Evolutionary conservation across 1,140 invertebrate genomes (phyloP).

Genomic region (Drosophila triauraria): DNA sequence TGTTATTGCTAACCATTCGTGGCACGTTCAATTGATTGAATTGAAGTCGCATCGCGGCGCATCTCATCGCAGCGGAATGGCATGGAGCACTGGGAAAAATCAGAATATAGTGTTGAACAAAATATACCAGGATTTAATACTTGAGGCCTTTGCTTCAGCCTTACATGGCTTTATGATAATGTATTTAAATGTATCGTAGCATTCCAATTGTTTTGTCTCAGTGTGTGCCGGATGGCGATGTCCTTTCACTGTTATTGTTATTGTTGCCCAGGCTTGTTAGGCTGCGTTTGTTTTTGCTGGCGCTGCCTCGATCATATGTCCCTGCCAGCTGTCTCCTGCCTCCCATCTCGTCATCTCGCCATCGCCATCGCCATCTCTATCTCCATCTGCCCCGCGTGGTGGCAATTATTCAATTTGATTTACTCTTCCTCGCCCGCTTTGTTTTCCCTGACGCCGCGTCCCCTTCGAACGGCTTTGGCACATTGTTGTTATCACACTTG

Average conservation of each 20-base stretch:
- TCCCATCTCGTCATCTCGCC: constrained; percentile 29
- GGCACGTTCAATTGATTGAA: constrained; percentile 83
- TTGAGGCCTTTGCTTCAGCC: too few species aligned
- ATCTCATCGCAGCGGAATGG: constrained; percentile 51
- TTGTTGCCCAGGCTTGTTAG: constrained; percentile 68
- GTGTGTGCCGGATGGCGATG: constrained; percentile 9
- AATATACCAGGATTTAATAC: too few species aligned
- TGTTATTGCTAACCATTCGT: constrained; percentile 76
- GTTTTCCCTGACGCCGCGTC: constrained; percentile 13
- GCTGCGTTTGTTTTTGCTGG: constrained; percentile 41
- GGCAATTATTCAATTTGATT: constrained; percentile 82
- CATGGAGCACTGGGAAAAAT: constrained; percentile 21
- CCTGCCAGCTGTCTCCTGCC: constrained; percentile 33
- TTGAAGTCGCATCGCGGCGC: constrained; percentile 70
- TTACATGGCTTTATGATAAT: too few species aligned
- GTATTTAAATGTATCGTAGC: not conserved
- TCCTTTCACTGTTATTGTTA: constrained; percentile 58
- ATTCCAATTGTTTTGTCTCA: not conserved
- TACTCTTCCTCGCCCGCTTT: constrained; percentile 39
- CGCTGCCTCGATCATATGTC: constrained; percentile 34
- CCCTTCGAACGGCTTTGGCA: constrained; percentile 41
- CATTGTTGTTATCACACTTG: constrained; percentile 72
- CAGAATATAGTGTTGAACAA: not conserved
- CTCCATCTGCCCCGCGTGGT: constrained; percentile 39
- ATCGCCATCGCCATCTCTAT: not conserved